Conservation (phyloP, 2,113 vertebrate genomes). For the Spheniscus mendiculus region DNA sequence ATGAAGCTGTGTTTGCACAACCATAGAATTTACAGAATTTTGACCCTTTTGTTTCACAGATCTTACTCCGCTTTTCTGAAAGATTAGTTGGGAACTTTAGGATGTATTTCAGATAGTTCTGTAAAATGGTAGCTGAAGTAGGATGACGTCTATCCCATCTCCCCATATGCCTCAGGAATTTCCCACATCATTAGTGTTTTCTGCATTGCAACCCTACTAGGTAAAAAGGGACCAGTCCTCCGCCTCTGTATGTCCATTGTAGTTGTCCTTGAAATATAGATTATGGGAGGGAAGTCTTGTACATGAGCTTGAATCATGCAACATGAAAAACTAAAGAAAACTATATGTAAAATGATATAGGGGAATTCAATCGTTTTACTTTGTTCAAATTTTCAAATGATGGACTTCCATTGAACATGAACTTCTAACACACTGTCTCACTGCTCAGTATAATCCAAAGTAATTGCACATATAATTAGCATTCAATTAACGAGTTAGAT, state of each 20-base stretch:
- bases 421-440: not conserved
- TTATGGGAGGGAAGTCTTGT: not conserved
- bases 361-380: not conserved
- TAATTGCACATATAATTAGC: conserved; percentile 66
- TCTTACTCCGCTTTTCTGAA: not conserved
- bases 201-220: not conserved
- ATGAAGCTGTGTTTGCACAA: not conserved
- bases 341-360: not conserved
- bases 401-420: not conserved
- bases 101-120: not conserved
- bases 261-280: not conserved
- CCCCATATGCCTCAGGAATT: not conserved
- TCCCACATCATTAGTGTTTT: not conserved
- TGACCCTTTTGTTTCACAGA: not conserved
- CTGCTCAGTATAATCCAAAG: conserved; percentile 51
- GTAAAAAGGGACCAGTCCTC: not conserved
- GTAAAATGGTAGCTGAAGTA: not conserved
- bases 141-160: not conserved
- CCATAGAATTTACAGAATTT: not conserved
- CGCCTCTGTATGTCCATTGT: accelerated
- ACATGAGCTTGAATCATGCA: not conserved
- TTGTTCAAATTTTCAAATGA: conserved; percentile 1
- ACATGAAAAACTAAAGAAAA: conserved; percentile 40
- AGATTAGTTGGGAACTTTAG: not conserved
- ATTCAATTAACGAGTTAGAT: conserved; percentile 61